A percentile compares a stretch with the other conserved stretches of the same genome.
phyloP scores from a whole-genome alignment of 2,113 vertebrate genomes.

The Erpornis zantholeuca region DNA sequence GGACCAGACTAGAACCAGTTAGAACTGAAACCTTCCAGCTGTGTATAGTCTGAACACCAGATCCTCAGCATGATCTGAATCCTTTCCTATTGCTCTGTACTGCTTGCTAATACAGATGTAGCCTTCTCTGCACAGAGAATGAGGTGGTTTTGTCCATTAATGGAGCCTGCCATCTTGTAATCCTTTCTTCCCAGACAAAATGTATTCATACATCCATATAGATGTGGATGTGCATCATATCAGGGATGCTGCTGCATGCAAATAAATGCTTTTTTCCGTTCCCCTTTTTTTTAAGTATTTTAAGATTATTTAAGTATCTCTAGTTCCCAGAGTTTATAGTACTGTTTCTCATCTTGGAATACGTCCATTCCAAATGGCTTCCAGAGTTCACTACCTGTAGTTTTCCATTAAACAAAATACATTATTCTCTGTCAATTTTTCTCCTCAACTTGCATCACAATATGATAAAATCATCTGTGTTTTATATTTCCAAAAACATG shows the following conservation, averaged over 20 bases:
- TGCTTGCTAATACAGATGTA: background rate
- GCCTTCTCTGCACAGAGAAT: background rate
- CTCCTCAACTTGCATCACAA: background rate
- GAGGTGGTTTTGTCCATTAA: background rate
- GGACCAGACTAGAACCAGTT: background rate
- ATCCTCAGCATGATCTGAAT: background rate
- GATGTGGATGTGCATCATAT: background rate
- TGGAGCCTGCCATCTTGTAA: background rate
- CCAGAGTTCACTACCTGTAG: background rate
- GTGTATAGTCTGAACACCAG: background rate
- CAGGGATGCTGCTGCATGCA: background rate
- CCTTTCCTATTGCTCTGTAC: background rate
- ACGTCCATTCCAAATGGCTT: constrained; percentile 38
- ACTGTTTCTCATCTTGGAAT: background rate
- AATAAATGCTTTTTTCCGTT: background rate
- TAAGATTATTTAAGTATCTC: background rate
- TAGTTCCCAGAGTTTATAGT: background rate
- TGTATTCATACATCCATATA: background rate
- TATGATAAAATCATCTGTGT: background rate
- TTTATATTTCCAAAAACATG: background rate
- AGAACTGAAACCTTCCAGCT: background rate
- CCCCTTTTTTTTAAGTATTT: too few relatives aligned
- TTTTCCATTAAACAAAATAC: background rate
- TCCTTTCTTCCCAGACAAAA: background rate
- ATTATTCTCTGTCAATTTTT: background rate